phyloP scores from a whole-genome alignment of 2,888 invertebrate genomes.

The Drosophila helvetica region DNA sequence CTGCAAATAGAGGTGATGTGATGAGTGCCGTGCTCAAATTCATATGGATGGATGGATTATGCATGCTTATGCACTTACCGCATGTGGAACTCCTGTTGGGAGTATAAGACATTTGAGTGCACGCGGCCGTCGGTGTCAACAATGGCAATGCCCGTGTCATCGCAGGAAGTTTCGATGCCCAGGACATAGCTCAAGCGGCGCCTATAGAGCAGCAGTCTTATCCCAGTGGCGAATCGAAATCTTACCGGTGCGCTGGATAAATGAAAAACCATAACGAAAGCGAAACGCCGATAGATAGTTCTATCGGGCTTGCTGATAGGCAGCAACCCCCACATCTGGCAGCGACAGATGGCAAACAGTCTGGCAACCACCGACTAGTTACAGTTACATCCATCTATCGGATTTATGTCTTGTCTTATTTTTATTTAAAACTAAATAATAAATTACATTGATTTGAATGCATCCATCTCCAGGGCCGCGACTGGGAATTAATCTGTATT shows the following conservation, averaged over 20 bases:
- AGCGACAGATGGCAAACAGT: too few relatives aligned
- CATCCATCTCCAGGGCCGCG: slow-evolving; percentile 24
- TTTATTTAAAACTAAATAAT: slow-evolving; percentile 67
- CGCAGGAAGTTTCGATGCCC: slow-evolving; percentile 99
- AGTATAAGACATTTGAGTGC: slow-evolving; percentile 91
- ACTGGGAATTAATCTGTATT: slow-evolving; percentile 40
- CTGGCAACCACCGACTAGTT: too few relatives aligned
- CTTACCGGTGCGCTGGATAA: slow-evolving; percentile 33
- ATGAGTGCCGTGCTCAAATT: background rate
- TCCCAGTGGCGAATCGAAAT: background rate
- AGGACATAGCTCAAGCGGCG: slow-evolving; percentile 85
- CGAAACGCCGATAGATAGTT: too few relatives aligned
- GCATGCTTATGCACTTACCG: slow-evolving; percentile 84
- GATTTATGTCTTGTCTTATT: background rate
- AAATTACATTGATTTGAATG: slow-evolving; percentile 66
- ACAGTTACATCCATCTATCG: too few relatives aligned
- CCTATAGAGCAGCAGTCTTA: background rate
- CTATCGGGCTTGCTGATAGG: too few relatives aligned
- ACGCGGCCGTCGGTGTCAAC: slow-evolving; percentile 88
- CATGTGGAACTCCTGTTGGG: slow-evolving; percentile 91
- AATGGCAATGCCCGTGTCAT: slow-evolving; percentile 97
- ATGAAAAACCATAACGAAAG: slow-evolving; percentile 27
- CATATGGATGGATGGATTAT: too few relatives aligned
- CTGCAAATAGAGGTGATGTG: slow-evolving; percentile 46
- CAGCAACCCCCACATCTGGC: too few relatives aligned